phyloP scores from a whole-genome alignment of 1,140 invertebrate genomes.

The Aphis gossypii region DNA sequence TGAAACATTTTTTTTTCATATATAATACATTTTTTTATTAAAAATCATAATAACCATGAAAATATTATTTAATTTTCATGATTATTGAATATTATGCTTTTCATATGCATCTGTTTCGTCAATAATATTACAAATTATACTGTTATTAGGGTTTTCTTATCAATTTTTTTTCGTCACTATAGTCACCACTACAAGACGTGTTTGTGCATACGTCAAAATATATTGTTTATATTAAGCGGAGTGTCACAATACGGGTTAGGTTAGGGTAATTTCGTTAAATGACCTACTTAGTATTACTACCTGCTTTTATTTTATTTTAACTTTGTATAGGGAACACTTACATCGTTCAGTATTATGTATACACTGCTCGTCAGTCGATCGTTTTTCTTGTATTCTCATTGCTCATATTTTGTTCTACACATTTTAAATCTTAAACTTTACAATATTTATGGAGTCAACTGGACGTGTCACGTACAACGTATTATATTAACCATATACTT shows the following conservation, averaged over 20 bases:
- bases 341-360: no score
- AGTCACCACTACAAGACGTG: neutral
- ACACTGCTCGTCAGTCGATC: neutral
- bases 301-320: neutral
- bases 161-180: neutral
- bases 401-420: neutral
- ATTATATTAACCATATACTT: neutral
- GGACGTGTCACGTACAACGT: neutral
- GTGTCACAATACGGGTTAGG: neutral
- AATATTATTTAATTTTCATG: neutral
- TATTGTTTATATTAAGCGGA: neutral
- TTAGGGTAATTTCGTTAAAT: neutral
- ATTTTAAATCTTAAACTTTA: neutral
- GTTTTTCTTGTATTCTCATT: neutral
- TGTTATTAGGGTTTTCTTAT: neutral
- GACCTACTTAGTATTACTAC: neutral
- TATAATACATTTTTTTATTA: neutral
- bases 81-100: neutral
- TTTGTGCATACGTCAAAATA: neutral
- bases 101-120: neutral
- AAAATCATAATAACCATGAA: neutral
- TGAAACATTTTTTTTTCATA: neutral
- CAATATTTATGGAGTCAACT: neutral
- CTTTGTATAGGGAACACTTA: neutral
- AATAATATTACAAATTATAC: neutral